Evolutionary conservation across 1,140 invertebrate genomes (phyloP).

Genomic region (Heliconius hewitsoni): DNA sequence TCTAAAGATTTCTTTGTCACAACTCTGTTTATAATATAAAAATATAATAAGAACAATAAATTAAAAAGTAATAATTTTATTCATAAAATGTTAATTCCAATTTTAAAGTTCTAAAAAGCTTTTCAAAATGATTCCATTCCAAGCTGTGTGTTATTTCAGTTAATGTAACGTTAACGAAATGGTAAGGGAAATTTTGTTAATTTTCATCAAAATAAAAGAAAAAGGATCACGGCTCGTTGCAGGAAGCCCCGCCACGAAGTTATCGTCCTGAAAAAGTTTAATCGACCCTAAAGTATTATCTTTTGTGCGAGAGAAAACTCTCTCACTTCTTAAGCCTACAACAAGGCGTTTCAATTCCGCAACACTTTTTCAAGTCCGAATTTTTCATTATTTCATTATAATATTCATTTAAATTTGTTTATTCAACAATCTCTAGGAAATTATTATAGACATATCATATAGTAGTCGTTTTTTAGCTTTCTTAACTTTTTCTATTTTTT

Average conservation of each 20-base stretch:
- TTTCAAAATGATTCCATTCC: neutral
- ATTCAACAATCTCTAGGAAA: conserved; percentile 31
- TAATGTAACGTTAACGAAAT: conserved; percentile 12
- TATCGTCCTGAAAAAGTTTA: conserved; percentile 61
- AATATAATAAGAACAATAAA: neutral
- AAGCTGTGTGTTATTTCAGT: neutral
- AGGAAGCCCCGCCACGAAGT: conserved; percentile 43
- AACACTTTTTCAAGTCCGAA: conserved; percentile 34
- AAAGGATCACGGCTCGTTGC: conserved; percentile 41
- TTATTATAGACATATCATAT: too few relatives aligned
- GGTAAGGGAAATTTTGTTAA: conserved; percentile 39
- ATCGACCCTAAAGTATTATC: conserved; percentile 66
- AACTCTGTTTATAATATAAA: too few relatives aligned
- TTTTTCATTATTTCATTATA: conserved; percentile 53
- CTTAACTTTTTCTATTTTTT: too few relatives aligned
- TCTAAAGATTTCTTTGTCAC: too few relatives aligned
- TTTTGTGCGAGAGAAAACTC: conserved; percentile 51
- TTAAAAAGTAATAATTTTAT: neutral
- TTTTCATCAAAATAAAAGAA: conserved; percentile 43
- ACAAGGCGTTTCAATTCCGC: conserved; percentile 44
- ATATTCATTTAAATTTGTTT: conserved; percentile 42
- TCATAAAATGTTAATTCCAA: neutral
- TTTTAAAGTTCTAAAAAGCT: neutral
- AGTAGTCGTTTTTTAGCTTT: too few relatives aligned
- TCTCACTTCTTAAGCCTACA: conserved; percentile 40